phyloP scores from a whole-genome alignment of 2,888 invertebrate species.

The Volucella inflata region DNA sequence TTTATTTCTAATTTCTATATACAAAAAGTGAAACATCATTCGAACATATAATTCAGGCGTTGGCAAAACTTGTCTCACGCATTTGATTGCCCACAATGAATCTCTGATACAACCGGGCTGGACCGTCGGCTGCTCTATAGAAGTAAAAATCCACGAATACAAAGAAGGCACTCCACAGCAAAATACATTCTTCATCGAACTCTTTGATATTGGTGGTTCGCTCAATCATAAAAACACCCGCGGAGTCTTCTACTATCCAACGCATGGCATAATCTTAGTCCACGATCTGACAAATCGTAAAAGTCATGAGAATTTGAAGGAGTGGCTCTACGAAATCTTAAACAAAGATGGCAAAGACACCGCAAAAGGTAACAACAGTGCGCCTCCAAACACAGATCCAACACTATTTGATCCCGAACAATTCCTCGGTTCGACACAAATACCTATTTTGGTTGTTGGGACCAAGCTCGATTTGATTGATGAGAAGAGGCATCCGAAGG shows the following conservation, averaged over 20 bases:
- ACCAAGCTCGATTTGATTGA: constrained; percentile 95
- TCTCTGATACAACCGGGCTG: constrained; percentile 94
- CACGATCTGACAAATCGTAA: constrained; percentile 98
- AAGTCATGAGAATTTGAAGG: constrained; percentile 95
- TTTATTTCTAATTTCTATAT: constrained; percentile 58
- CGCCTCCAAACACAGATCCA: constrained; percentile 20
- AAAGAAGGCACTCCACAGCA: constrained; percentile 97
- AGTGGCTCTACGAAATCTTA: constrained; percentile 96
- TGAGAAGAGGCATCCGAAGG: constrained; percentile 87
- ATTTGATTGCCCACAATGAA: constrained; percentile 94
- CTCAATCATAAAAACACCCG: constrained; percentile 96
- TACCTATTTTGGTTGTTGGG: constrained; percentile 97
- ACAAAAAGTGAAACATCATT: not conserved
- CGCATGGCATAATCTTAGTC: constrained; percentile 97
- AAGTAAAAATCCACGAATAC: constrained; percentile 97
- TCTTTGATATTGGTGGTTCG: constrained; percentile 99
- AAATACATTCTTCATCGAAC: constrained; percentile 95
- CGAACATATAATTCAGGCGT: constrained; percentile 87
- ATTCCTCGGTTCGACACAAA: constrained; percentile 93
- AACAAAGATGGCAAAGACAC: constrained; percentile 87
- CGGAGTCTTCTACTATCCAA: constrained; percentile 96
- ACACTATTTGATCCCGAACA: constrained; percentile 90
- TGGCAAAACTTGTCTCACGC: constrained; percentile 97
- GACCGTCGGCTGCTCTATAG: constrained; percentile 98
- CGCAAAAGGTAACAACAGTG: constrained; percentile 77